A percentile compares a stretch with the other conserved stretches of the same genome.
These are phyloP conservation scores for Drosophila ochracea DNA, from an alignment of 2,888 invertebrate genomes.

Conservation along the genomic window DNA sequence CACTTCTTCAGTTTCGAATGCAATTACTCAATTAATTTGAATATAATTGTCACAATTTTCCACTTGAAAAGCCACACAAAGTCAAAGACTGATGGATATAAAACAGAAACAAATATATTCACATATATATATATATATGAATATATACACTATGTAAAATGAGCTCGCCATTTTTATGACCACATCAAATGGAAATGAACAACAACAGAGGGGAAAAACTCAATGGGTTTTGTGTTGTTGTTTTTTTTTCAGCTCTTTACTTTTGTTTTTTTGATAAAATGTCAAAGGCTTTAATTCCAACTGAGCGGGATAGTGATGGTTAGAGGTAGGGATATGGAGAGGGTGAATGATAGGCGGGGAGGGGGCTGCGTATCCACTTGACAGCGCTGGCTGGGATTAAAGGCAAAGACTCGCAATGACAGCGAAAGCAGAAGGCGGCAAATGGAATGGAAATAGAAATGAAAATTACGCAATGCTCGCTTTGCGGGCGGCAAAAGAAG, in stretches of 20 bases:
- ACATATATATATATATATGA: conserved; percentile 1
- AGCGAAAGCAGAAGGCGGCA: conserved; percentile 48
- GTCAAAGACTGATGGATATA: conserved; percentile 54
- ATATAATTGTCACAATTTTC: conserved; percentile 83
- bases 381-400: conserved; percentile 54
- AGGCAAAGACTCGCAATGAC: conserved; percentile 62
- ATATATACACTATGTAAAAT: conserved; percentile 49
- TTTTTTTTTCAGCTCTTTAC: background rate
- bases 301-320: conserved; percentile 36
- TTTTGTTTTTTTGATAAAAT: conserved; percentile 64
- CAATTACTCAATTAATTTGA: conserved; percentile 82
- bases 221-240: conserved; percentile 53
- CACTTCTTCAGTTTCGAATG: conserved; percentile 49
- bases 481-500: conserved; percentile 31
- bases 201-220: conserved; percentile 38
- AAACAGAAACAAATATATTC: conserved; percentile 52
- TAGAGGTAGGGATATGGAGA: background rate
- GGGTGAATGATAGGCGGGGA: background rate
- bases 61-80: conserved; percentile 77
- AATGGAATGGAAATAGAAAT: conserved; percentile 23
- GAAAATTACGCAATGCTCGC: conserved; percentile 50
- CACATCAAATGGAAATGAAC: conserved; percentile 76
- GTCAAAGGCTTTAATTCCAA: conserved; percentile 73
- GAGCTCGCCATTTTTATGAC: conserved; percentile 72
- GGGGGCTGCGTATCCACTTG: conserved; percentile 61